Base-by-base conservation (phyloP, 2,113 vertebrate species). In the Nibea coibor region DNA sequence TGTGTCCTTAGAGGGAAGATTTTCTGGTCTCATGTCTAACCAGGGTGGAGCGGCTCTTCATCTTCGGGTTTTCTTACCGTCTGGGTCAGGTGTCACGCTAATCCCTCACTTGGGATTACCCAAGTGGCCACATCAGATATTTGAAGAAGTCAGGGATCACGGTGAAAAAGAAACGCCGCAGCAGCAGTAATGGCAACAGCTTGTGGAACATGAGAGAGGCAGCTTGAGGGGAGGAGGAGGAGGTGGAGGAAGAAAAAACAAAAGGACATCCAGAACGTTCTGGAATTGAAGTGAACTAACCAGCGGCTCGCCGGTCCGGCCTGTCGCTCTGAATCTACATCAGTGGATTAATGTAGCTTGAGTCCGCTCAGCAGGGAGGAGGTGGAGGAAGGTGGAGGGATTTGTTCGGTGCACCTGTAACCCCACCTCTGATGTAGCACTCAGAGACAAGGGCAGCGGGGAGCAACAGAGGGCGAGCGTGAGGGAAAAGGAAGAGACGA, bases 291-390 rank as follows among this genome's bases (percentile, higher is more conserved):
- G 83, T 43, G 81, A 89, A 78, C 81, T 63, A 70, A 87, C 78
- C 81, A 61, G 71, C 42, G 74, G 82, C 86, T 86, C 75, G 28
- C 19, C 12, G 56, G 82, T 61, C 78, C 2, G 28, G 48, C 68
- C 83, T 81, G 88, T 90, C 88, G 14, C 83, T 48, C 43, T 56
- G 77, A 66, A 90, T 91, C 81, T 90, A 53, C 81, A 87, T 90
- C 89, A 81, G 68, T 2, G 3, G 70, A 87, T 81, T 84, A 90
- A 90, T 72, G 91, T 43, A 67, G 81, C 81, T 77, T 0, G 16
- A 75, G 78, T 58, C 75, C 8, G 35, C 65, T n/a, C 59, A 63
- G 80, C 76, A 64, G 51, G 56, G 54, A 57, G 61, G 24, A 50
- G 64, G 56, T 35, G 51, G 65, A 51, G 28, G 63, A 45, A 42